phyloP scores from a whole-genome alignment of 2,113 vertebrate species.

The Seriola dumerili region DNA sequence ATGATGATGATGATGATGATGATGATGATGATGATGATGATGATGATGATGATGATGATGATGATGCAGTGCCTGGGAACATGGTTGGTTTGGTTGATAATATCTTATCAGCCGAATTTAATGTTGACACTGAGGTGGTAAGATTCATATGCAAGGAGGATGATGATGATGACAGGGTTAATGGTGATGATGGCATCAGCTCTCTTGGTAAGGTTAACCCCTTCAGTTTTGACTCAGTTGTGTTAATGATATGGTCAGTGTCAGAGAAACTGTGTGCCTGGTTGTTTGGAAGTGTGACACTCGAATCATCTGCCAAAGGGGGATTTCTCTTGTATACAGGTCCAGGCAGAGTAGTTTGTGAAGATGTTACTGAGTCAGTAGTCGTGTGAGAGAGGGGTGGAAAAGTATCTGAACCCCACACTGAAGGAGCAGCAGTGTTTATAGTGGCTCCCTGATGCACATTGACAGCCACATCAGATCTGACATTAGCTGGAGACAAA shows the following conservation, averaged over 20 bases:
- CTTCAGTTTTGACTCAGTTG: conserved; percentile 3
- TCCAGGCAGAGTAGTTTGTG: conserved; percentile 21
- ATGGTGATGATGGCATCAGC: conserved; percentile 8
- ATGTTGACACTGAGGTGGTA: conserved; percentile 2
- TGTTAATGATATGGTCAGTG: neutral
- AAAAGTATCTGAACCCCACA: conserved; percentile 13
- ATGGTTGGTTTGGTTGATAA: conserved; percentile 21
- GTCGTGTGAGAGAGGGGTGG: conserved; percentile 13
- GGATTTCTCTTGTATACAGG: conserved; percentile 3
- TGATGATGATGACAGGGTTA: conserved; percentile 5
- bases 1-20: too few relatives aligned
- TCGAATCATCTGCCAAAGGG: conserved; percentile 14
- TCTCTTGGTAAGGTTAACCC: conserved; percentile 18
- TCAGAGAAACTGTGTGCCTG: conserved; percentile 18
- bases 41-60: neutral
- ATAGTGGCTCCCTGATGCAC: conserved; percentile 1
- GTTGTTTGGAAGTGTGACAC: conserved; percentile 28
- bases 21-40: neutral
- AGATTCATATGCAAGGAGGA: conserved; percentile 17
- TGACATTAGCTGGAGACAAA: conserved; percentile 45
- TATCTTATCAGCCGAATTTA: neutral
- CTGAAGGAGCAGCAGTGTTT: conserved; percentile 18
- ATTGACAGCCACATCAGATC: conserved; percentile 33
- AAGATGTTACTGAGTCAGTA: conserved; percentile 37
- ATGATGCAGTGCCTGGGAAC: conserved; percentile 8